Evolutionary conservation across 1,140 invertebrate genomes (phyloP).

Genomic region (Ephestia elutella): DNA sequence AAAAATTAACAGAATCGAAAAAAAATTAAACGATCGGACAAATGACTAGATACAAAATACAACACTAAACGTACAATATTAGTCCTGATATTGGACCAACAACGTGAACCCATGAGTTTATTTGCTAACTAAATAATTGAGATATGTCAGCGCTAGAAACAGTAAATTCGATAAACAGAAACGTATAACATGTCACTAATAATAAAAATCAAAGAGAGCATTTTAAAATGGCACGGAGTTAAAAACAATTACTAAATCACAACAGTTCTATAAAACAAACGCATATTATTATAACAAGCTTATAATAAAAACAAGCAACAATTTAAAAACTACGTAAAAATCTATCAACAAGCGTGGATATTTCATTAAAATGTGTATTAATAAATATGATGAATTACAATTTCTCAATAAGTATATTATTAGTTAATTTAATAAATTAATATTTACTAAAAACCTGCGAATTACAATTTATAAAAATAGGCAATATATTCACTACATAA

Average conservation of each 20-base stretch:
- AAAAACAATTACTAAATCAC: conserved; percentile 1
- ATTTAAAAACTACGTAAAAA: too few species aligned
- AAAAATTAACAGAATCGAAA: not conserved
- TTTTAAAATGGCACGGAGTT: conserved; percentile 3
- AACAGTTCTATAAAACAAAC: not conserved
- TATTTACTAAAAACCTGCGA: not conserved
- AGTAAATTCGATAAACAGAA: not conserved
- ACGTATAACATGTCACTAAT: not conserved
- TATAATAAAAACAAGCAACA: too few species aligned
- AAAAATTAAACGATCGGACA: not conserved
- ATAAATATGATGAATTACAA: too few species aligned
- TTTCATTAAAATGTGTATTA: too few species aligned
- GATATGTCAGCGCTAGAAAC: not conserved
- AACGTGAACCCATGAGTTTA: too few species aligned
- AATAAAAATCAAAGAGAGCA: conserved; percentile 7
- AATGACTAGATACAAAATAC: conserved; percentile 12
- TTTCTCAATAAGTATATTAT: too few species aligned
- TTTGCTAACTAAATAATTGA: too few species aligned
- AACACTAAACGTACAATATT: conserved; percentile 9
- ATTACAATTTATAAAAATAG: not conserved
- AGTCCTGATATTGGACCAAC: not conserved
- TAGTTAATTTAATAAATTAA: too few species aligned
- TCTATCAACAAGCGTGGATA: too few species aligned
- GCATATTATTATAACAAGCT: too few species aligned
- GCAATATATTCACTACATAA: not conserved